Base-by-base conservation (phyloP, 2,113 vertebrate species). In the Jacana jacana region DNA sequence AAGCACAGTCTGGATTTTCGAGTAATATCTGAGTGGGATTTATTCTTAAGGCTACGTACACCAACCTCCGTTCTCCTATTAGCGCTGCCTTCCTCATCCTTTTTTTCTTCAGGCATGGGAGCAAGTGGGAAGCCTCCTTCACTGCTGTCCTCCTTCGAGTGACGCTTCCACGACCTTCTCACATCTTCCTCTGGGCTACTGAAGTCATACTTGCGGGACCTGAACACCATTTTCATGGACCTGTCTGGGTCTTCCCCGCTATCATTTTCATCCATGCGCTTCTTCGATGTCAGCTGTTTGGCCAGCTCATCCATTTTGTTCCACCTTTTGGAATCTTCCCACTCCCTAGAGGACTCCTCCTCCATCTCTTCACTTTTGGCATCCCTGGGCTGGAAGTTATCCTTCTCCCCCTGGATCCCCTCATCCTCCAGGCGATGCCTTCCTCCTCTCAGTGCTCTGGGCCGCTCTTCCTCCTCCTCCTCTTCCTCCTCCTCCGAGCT, bases 41-140 rank as follows among this genome's bases (percentile, higher is more conserved):
- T 90, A 75, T 68, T 81, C 63, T 75, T 81, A 92, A 75, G 16
- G 40, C 55, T 81, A 61, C 8, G 6, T 69, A 51, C 72, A 97
- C 98, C 68, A 93, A 99, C 99, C 99, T 99, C 99, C 1, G 98
- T 97, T 95, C 98, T 99, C 87, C 98, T 98, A 94, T 97, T 98
- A 93, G 98, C 99, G 0, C 99, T 99, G 88, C 99, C 99, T 93
- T 99, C 99, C 83, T 99, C 99, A n/a, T 99, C 99, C 44, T 96
- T 98, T 94, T 96, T 99, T 88, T 99, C 99, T 95, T 99, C 98
- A 0, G 97, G 98, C 33, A 90, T 95, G 37, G 97, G 97, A 65
- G 97, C 98, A 84, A 98, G 97, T 8, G 98, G 98, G 87, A 99
- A 98, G 28, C 97, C 65, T 63, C 97, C 95, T 96, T 98, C 98